Percentiles rank a stretch among this genome's conserved stretches.
Evolutionary conservation across 2,888 invertebrate genomes (phyloP).

Genomic region (Sisyra terminalis): DNA sequence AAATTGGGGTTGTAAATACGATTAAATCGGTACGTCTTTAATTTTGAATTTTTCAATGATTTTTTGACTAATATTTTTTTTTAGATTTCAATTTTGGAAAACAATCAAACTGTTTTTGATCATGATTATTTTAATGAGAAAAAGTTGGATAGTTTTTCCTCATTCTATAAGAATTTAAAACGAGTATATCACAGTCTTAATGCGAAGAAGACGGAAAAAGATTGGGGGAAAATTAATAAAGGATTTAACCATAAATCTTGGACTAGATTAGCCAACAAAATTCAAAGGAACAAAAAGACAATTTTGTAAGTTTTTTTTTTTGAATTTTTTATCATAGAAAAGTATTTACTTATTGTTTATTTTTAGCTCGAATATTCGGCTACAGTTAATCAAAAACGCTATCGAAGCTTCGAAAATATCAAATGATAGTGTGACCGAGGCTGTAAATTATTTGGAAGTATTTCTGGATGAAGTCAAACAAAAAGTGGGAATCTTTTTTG

Average conservation of each 20-base stretch:
- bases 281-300: not conserved
- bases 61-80: constrained; percentile 6
- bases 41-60: not conserved
- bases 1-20: constrained; percentile 29
- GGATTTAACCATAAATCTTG: not conserved
- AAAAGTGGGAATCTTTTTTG: constrained; percentile 2
- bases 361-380: not conserved
- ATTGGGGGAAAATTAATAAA: not conserved
- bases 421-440: not conserved
- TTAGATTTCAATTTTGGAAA: not conserved
- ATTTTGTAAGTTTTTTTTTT: not conserved
- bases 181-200: too few species aligned
- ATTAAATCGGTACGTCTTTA: constrained; percentile 28
- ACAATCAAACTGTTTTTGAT: not conserved
- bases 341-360: not conserved
- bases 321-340: too few species aligned
- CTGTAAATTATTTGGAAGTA: not conserved
- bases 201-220: too few species aligned
- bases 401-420: not conserved
- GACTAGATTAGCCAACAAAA: not conserved
- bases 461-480: not conserved
- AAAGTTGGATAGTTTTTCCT: too few species aligned
- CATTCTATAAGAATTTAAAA: too few species aligned
- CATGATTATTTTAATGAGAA: not conserved
- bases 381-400: constrained; percentile 1